Base-by-base conservation (phyloP, 2,888 invertebrate genomes). In the Urechis unicinctus region DNA sequence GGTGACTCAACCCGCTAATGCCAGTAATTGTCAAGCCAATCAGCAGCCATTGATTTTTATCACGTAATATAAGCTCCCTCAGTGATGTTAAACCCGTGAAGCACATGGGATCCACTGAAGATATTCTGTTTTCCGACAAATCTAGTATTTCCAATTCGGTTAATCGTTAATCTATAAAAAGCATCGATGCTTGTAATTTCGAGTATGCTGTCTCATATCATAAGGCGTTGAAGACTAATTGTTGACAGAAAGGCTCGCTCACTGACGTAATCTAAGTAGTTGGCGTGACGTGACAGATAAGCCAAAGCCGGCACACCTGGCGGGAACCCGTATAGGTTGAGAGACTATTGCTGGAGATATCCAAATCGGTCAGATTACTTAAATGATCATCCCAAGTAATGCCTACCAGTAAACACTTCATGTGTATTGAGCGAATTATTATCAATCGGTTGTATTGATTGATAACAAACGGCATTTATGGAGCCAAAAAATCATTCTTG, bases 41-140 rank as follows among this genome's bases (percentile, higher is more conserved):
- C n/a, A n/a, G n/a, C n/a, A n/a, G n/a, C n/a, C n/a, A n/a, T n/a
- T n/a, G n/a, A 45, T 60, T 59, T 45, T 63, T 63, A 29, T 55
- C 43, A 43, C 50, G 28, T n/a, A 63, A 56, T 24, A 44, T 46
- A 17, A 63, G 50, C 22, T n/a, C 45, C n/a, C 41, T 26, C 29
- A 60, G 13, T 22, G 50, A 41, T 2, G 28, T 24, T 4, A 62
- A 36, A 6, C 50, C 53, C 9, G 43, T 26, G n/a, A 60, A 58
- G 61, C 63, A 63, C 17, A 41, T 24, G 21, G 60, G 49, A 50
- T 57, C 31, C 6, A 59, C 46, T 25, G 44, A 17, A 31, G 46
- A 60, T n/a, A 59, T 52, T 3, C 53, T 50, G 48, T 60, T 60
- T 24, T 50, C 42, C 2, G 60, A 53, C 36, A 60, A 42, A 44